Percentiles rank a stretch among this genome's conserved stretches.
Conservation (phyloP, 2,113 vertebrate genomes). For the Tamias sibiricus region DNA sequence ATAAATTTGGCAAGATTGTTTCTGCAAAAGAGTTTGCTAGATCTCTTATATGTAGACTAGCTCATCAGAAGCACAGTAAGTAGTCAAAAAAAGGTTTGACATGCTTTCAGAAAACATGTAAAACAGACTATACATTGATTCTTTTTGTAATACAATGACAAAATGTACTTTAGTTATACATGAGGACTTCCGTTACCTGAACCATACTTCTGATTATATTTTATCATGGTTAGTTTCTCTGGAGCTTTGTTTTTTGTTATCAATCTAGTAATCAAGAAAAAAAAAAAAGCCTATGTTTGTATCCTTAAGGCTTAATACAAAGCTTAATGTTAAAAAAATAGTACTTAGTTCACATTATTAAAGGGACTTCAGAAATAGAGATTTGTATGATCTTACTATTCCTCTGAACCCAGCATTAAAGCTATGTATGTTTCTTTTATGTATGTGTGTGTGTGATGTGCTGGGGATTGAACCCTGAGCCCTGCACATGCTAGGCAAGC, state of each 20-base stretch:
- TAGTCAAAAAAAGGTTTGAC: not conserved
- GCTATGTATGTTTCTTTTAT: not conserved
- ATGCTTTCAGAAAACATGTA: not conserved
- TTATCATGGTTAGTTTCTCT: not conserved
- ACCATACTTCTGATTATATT: not conserved
- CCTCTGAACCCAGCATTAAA: not conserved
- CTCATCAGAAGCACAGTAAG: not conserved
- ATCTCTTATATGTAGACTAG: not conserved
- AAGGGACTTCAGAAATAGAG: not conserved
- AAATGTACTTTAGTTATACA: not conserved
- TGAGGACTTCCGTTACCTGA: slow-evolving; percentile 9
- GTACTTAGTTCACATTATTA: not conserved
- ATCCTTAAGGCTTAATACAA: slow-evolving; percentile 16
- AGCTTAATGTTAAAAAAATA: slow-evolving; percentile 35
- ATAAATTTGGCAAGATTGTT: not conserved
- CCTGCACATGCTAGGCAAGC: too few species aligned
- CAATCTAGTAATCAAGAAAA: not conserved
- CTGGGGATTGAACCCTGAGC: too few species aligned
- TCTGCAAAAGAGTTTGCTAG: not conserved
- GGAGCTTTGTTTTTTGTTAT: not conserved
- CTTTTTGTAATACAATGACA: not conserved
- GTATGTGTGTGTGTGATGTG: too few species aligned
- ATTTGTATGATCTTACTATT: not conserved
- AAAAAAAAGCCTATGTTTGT: not conserved
- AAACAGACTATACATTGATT: not conserved